Conservation (phyloP, 2,113 vertebrate species). For the Phyllopteryx taeniolatus region DNA sequence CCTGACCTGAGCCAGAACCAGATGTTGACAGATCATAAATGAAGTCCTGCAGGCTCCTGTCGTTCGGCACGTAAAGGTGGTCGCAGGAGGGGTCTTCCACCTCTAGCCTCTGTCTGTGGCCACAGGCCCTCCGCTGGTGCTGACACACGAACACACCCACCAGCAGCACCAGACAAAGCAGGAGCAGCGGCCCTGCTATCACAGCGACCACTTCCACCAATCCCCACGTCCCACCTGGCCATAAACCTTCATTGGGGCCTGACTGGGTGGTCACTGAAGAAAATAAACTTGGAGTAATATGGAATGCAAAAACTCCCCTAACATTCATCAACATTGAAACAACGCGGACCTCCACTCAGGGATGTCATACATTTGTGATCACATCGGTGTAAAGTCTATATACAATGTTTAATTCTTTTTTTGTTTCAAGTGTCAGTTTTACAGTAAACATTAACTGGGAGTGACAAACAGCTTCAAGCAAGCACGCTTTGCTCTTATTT, state of each 20-base stretch:
- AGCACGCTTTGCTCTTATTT: no score
- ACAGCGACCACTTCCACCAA: slow-evolving; percentile 89
- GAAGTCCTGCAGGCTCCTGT: slow-evolving; percentile 93
- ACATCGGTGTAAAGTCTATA: no score
- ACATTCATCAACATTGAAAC: background rate
- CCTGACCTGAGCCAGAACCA: slow-evolving; percentile 91
- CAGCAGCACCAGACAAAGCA: slow-evolving; percentile 84
- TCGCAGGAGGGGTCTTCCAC: slow-evolving; percentile 93
- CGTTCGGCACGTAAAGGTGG: slow-evolving; percentile 89
- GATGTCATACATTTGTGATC: background rate
- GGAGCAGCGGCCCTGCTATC: slow-evolving; percentile 85
- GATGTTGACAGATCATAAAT: slow-evolving; percentile 95
- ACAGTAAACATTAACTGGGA: no score
- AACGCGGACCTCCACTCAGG: background rate
- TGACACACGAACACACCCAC: slow-evolving; percentile 84
- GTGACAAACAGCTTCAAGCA: no score
- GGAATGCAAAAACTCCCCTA: background rate
- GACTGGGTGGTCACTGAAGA: slow-evolving; percentile 42
- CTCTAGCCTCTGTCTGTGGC: slow-evolving; percentile 88
- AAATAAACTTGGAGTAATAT: background rate
- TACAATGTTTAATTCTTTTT: no score
- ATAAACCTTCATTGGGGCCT: slow-evolving; percentile 45
- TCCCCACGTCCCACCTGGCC: slow-evolving; percentile 76
- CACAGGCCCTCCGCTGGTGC: slow-evolving; percentile 86
- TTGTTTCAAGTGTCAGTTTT: no score